These are phyloP conservation scores for Phyllostomus discolor DNA, from an alignment of 2,113 vertebrate species.

Conservation along the genomic window DNA sequence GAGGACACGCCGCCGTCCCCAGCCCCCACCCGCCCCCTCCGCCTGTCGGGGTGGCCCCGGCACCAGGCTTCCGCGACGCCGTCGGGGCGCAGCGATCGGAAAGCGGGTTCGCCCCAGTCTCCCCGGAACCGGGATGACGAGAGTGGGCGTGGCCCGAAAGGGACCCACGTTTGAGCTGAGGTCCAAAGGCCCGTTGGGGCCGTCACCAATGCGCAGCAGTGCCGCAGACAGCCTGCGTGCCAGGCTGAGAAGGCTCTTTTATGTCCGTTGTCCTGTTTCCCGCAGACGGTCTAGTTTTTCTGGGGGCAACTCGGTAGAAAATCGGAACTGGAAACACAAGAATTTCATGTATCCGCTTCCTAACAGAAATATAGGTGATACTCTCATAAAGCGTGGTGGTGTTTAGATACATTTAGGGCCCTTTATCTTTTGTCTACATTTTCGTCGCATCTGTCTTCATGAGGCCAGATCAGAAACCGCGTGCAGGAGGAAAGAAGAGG, in stretches of 20 bases:
- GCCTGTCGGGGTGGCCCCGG: background rate
- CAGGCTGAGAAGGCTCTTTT: background rate
- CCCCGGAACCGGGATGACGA: background rate
- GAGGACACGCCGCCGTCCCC: background rate
- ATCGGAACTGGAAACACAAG: background rate
- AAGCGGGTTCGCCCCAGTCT: background rate
- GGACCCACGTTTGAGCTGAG: background rate
- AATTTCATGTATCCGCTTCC: background rate
- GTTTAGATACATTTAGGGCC: background rate
- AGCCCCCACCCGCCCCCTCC: background rate
- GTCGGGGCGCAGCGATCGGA: too few species aligned
- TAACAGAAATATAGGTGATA: background rate
- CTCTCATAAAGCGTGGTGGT: background rate
- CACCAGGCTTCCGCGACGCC: too few species aligned
- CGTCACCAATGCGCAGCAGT: background rate
- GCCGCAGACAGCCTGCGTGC: background rate
- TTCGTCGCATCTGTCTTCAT: background rate
- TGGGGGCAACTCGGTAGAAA: background rate
- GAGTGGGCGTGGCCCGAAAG: background rate
- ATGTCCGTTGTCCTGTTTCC: background rate
- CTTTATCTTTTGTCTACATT: background rate
- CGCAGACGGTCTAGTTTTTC: background rate
- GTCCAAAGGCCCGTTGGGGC: background rate
- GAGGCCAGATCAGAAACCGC: slow-evolving; percentile 42
- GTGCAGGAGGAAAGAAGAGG: background rate